phyloP scores from a whole-genome alignment of 2,888 invertebrate genomes.

The Dynastes grantii region DNA sequence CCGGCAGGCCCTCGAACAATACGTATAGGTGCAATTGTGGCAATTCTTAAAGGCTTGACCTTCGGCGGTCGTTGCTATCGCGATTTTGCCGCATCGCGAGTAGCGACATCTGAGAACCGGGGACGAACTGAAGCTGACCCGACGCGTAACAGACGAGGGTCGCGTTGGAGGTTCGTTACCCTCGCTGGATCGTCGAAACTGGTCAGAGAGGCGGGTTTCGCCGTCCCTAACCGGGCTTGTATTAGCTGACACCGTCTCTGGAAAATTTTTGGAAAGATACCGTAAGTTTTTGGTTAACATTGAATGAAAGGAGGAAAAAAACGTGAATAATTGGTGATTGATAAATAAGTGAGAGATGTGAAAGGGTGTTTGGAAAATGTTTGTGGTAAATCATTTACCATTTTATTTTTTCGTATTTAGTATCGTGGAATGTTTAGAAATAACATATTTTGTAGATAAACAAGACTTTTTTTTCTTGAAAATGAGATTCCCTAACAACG shows the following conservation, averaged over 20 bases:
- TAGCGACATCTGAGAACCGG: conserved; percentile 79
- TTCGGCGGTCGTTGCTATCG: conserved; percentile 83
- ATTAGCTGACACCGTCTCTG: conserved; percentile 72
- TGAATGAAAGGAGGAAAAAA: too few relatives aligned
- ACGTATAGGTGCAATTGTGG: conserved; percentile 95
- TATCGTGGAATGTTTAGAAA: too few relatives aligned
- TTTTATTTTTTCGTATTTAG: too few relatives aligned
- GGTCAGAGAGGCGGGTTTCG: conserved; percentile 61
- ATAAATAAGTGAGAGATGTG: too few relatives aligned
- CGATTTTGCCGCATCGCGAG: conserved; percentile 82
- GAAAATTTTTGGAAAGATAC: conserved; percentile 59
- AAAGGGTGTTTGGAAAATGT: too few relatives aligned
- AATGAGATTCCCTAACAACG: too few relatives aligned
- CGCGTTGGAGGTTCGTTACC: conserved; percentile 73
- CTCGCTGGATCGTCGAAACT: conserved; percentile 77
- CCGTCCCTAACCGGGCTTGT: conserved; percentile 66
- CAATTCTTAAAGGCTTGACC: conserved; percentile 90
- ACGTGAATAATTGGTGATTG: too few relatives aligned
- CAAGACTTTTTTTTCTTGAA: too few relatives aligned
- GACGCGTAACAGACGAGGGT: conserved; percentile 67
- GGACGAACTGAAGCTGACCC: conserved; percentile 78
- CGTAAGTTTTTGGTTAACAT: not conserved
- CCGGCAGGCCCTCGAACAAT: conserved; percentile 94
- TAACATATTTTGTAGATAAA: too few relatives aligned
- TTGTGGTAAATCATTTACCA: too few relatives aligned